A percentile compares a stretch with the other conserved stretches of the same genome.
Evolutionary conservation across 1,140 invertebrate species (phyloP).

Genomic region (Drosophila nebulosa): DNA sequence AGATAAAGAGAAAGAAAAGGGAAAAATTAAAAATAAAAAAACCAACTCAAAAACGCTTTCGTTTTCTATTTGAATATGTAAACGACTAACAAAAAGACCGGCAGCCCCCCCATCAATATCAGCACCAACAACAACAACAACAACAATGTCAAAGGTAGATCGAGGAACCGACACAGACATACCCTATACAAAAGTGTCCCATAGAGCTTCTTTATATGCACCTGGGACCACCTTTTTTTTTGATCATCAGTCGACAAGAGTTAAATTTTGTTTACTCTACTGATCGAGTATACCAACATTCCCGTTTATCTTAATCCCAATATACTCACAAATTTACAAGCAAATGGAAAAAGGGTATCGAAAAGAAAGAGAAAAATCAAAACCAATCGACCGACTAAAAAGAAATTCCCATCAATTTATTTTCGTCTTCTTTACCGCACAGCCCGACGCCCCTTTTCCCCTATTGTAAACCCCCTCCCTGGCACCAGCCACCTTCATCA

Average conservation of each 20-base stretch:
- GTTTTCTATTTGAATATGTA: conserved; percentile 77
- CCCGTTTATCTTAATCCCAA: not conserved
- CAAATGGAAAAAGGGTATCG: not conserved
- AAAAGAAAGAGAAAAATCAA: conserved; percentile 1
- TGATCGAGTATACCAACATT: no score
- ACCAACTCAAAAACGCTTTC: conserved; percentile 59
- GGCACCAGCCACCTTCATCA: not conserved
- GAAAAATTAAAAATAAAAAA: not conserved
- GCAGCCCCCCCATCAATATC: conserved; percentile 38
- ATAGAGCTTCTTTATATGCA: no score
- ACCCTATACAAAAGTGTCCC: not conserved
- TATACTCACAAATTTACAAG: not conserved
- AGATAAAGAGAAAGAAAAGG: not conserved
- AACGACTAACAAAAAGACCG: conserved; percentile 61
- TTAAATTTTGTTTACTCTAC: no score
- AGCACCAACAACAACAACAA: not conserved
- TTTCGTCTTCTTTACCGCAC: conserved; percentile 23
- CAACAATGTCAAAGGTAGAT: not conserved
- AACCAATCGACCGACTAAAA: conserved; percentile 35
- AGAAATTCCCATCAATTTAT: conserved; percentile 78
- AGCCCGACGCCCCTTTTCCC: not conserved
- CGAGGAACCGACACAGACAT: not conserved
- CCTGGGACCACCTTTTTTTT: no score
- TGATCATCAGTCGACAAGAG: no score
- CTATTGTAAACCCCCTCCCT: no score